phyloP scores from a whole-genome alignment of 2,888 invertebrate genomes.

The Eulithis prunata region DNA sequence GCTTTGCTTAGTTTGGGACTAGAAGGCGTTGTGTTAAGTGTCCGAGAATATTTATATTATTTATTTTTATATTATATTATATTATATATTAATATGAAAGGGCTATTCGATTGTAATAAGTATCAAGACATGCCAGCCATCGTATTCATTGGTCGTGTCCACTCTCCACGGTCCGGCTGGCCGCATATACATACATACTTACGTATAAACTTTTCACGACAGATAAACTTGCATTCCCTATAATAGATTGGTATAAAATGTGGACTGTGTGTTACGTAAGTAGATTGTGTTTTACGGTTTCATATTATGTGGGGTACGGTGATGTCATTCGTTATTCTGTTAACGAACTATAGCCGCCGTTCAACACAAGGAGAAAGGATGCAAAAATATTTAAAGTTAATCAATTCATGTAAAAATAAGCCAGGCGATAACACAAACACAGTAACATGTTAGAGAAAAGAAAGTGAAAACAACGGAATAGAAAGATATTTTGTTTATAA shows the following conservation, averaged over 20 bases:
- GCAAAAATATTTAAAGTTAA: no score
- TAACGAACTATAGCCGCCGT: background rate
- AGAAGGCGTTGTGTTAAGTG: no score
- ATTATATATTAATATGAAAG: no score
- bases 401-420: no score
- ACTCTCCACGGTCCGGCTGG: slow-evolving; percentile 44
- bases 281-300: background rate
- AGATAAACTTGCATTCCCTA: slow-evolving; percentile 42
- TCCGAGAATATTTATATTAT: no score
- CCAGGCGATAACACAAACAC: no score
- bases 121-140: slow-evolving; percentile 39
- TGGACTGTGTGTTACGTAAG: background rate
- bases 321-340: background rate
- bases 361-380: no score
- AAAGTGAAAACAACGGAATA: no score
- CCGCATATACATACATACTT: slow-evolving; percentile 34
- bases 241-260: background rate
- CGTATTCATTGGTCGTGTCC: slow-evolving; percentile 34
- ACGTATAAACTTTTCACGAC: slow-evolving; percentile 45
- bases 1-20: no score
- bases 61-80: no score
- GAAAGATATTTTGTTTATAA: no score
- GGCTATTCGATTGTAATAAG: slow-evolving; percentile 16
- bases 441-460: no score
- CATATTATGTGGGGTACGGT: background rate